These are phyloP conservation scores for Notarius quadriscutis DNA, from an alignment of 2,113 vertebrate genomes.

Conservation along the genomic window DNA sequence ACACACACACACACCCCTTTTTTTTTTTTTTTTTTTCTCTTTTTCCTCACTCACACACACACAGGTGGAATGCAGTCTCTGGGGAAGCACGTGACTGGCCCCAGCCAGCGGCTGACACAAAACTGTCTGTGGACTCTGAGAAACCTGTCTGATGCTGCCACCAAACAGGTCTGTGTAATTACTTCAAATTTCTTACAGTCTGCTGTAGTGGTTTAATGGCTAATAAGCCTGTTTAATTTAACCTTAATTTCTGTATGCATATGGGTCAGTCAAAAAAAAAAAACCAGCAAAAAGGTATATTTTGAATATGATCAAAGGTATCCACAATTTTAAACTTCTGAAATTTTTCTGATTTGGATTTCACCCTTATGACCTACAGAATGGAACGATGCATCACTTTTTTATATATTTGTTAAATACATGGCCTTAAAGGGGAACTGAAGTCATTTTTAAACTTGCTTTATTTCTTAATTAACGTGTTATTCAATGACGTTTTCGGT, in stretches of 20 bases:
- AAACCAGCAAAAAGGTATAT: neutral
- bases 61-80: conserved; percentile 94
- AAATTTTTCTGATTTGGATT: too few species aligned
- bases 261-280: too few species aligned
- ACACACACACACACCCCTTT: neutral
- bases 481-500: too few species aligned
- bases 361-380: too few species aligned
- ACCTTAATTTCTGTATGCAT: neutral
- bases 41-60: conserved; percentile 3
- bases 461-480: too few species aligned
- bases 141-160: conserved; percentile 93
- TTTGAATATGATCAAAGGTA: neutral
- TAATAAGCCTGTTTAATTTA: neutral
- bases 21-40: too few species aligned
- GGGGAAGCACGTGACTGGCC: conserved; percentile 86
- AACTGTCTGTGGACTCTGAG: conserved; percentile 96
- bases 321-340: too few species aligned
- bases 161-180: conserved; percentile 83
- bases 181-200: neutral
- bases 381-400: too few species aligned
- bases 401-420: neutral
- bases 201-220: neutral
- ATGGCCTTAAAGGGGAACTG: neutral
- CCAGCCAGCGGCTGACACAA: conserved; percentile 86
- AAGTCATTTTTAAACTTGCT: too few species aligned